Base-by-base conservation (phyloP, 2,888 invertebrate genomes). In the Pseudolycoriella hygida region DNA sequence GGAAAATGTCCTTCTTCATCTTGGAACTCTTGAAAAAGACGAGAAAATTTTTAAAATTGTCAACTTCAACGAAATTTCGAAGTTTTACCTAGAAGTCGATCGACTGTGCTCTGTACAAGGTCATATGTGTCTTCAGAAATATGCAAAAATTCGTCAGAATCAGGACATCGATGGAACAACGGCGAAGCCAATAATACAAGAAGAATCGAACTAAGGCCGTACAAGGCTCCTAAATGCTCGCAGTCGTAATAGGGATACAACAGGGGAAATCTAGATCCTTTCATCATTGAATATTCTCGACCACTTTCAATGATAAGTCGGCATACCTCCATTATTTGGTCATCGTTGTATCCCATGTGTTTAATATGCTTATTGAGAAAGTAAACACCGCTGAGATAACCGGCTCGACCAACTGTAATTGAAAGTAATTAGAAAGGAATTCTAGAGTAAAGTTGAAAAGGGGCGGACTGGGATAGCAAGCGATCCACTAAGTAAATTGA, bases 1-100 rank as follows among this genome's bases (percentile, higher is more conserved):
- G 84, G 80, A 62, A 82, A 82, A 59, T 85, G 85, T 0, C 83
- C 85, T 46, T 79, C 74, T 1, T 62, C n/a, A n/a, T n/a, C n/a
- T n/a, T n/a, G n/a, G n/a, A n/a, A n/a, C n/a, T n/a, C n/a, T n/a
- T n/a, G n/a, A n/a, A n/a, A n/a, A n/a, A n/a, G n/a, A n/a, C n/a
- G n/a, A n/a, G n/a, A n/a, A n/a, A n/a, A n/a, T n/a, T n/a, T n/a
- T n/a, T n/a, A n/a, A n/a, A n/a, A n/a, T n/a, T n/a, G n/a, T n/a
- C n/a, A n/a, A n/a, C n/a, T n/a, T n/a, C n/a, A n/a, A n/a, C n/a
- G n/a, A n/a, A n/a, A n/a, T n/a, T n/a, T n/a, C n/a, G n/a, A n/a
- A n/a, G n/a, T n/a, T n/a, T n/a, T n/a, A n/a, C n/a, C n/a, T n/a
- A n/a, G n/a, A n/a, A n/a, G n/a, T n/a, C n/a, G n/a, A n/a, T n/a